A percentile compares a stretch with the other conserved stretches of the same genome.
Conservation (phyloP, 2,113 vertebrate genomes). For the Typhlomys cinereus region DNA sequence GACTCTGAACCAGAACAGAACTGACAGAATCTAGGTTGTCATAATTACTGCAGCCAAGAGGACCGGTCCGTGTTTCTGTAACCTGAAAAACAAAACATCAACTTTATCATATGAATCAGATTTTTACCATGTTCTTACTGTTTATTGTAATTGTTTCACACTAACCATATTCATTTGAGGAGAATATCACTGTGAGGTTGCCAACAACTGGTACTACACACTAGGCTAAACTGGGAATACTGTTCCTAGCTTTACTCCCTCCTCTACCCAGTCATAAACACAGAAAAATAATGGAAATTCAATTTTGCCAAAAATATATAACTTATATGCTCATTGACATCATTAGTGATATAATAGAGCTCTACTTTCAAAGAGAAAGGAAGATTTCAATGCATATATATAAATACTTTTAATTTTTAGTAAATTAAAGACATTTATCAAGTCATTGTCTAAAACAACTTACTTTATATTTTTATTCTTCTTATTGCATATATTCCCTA, state of each 20-base stretch:
- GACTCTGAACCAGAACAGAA: conserved; percentile 98
- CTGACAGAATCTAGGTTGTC: conserved; percentile 99
- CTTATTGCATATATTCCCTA: neutral
- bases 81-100: conserved; percentile 86
- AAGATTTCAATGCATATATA: too few species aligned
- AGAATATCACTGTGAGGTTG: neutral
- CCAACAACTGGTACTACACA: too few species aligned
- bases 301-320: neutral
- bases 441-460: neutral
- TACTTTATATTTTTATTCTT: neutral
- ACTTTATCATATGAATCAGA: conserved; percentile 66
- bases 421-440: neutral
- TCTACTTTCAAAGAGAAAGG: too few species aligned
- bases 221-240: too few species aligned
- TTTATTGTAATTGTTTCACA: neutral
- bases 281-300: too few species aligned
- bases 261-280: neutral
- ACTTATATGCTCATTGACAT: too few species aligned
- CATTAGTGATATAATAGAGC: too few species aligned
- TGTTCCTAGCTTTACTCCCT: neutral
- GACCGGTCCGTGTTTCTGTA: conserved; percentile 97
- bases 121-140: neutral
- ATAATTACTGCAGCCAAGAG: conserved; percentile 99
- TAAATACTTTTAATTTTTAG: neutral
- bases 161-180: neutral